These are phyloP conservation scores for Coregonus clupeaformis DNA, from an alignment of 2,113 vertebrate species.

Conservation along the genomic window DNA sequence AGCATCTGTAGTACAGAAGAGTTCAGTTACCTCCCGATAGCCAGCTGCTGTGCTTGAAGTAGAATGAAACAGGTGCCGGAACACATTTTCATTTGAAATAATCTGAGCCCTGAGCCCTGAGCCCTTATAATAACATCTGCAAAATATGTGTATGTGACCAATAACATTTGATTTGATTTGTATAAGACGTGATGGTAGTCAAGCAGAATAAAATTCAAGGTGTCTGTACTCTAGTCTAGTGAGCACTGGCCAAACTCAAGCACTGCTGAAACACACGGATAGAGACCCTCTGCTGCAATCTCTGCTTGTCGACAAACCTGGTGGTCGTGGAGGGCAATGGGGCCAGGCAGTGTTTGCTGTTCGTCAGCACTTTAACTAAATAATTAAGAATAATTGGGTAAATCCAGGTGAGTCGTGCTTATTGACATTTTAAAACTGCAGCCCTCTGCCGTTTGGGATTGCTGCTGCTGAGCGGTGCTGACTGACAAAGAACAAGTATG, in stretches of 20 bases:
- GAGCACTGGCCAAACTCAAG: too few relatives aligned
- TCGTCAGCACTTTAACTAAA: background rate
- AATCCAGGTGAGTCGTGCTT: slow-evolving; percentile 26
- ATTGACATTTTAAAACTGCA: slow-evolving; percentile 25
- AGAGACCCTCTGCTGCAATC: background rate
- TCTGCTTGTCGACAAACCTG: background rate
- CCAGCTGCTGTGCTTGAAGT: background rate
- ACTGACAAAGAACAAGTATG: slow-evolving; percentile 9
- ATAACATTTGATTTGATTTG: too few relatives aligned
- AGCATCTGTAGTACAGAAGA: slow-evolving; percentile 23
- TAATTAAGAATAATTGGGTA: background rate
- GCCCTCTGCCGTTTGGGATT: slow-evolving; percentile 28
- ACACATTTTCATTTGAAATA: too few relatives aligned
- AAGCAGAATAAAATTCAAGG: too few relatives aligned
- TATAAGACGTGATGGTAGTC: too few relatives aligned
- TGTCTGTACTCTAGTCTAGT: too few relatives aligned
- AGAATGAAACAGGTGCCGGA: too few relatives aligned
- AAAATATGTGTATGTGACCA: too few relatives aligned
- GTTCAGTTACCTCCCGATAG: slow-evolving; percentile 1
- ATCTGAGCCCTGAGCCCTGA: too few relatives aligned
- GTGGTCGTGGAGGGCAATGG: background rate
- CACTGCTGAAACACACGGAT: background rate
- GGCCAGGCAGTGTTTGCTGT: background rate
- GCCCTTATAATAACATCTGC: too few relatives aligned
- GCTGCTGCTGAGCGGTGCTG: background rate